These are phyloP conservation scores for Helostoma temminkii DNA, from an alignment of 2,797 vertebrate species.

Conservation along the genomic window DNA sequence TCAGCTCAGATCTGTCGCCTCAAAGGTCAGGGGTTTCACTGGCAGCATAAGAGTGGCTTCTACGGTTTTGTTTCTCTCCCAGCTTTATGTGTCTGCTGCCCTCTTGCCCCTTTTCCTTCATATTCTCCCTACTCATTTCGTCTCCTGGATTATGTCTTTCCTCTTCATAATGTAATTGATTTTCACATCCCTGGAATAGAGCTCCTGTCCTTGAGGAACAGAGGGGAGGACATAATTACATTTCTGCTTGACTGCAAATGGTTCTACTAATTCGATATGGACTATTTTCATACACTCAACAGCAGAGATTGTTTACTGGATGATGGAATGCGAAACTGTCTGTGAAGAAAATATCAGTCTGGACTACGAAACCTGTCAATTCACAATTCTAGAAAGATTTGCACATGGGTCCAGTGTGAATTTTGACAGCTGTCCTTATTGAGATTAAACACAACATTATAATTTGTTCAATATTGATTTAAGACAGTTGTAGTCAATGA, in stretches of 20 bases:
- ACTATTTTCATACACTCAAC: slow-evolving; percentile 27
- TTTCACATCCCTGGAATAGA: slow-evolving; percentile 46
- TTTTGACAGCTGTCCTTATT: not conserved
- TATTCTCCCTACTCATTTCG: slow-evolving; percentile 1
- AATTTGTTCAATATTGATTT: not conserved
- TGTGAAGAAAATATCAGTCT: not conserved
- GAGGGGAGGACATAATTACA: slow-evolving; percentile 52
- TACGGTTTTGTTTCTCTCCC: slow-evolving; percentile 4
- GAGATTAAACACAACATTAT: slow-evolving; percentile 3
- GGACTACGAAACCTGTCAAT: slow-evolving; percentile 5
- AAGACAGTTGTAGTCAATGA: not conserved
- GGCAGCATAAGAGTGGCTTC: slow-evolving; percentile 13
- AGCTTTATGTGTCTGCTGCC: slow-evolving; percentile 18
- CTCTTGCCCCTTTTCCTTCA: slow-evolving; percentile 3
- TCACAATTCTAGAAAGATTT: not conserved
- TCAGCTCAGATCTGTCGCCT: slow-evolving; percentile 38
- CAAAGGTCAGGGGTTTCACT: slow-evolving; percentile 35
- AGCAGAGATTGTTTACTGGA: slow-evolving; percentile 32
- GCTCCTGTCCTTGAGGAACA: slow-evolving; percentile 47
- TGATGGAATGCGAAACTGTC: slow-evolving; percentile 8
- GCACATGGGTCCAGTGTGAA: not conserved
- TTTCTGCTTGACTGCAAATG: slow-evolving; percentile 57
- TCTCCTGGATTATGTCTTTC: slow-evolving; percentile 30
- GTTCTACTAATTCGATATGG: slow-evolving; percentile 52
- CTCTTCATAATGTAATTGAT: slow-evolving; percentile 51